Evolutionary conservation across 2,113 vertebrate genomes (phyloP), one percentile per base, ranked within the genome.

Genomic region (Salvator merianae): DNA sequence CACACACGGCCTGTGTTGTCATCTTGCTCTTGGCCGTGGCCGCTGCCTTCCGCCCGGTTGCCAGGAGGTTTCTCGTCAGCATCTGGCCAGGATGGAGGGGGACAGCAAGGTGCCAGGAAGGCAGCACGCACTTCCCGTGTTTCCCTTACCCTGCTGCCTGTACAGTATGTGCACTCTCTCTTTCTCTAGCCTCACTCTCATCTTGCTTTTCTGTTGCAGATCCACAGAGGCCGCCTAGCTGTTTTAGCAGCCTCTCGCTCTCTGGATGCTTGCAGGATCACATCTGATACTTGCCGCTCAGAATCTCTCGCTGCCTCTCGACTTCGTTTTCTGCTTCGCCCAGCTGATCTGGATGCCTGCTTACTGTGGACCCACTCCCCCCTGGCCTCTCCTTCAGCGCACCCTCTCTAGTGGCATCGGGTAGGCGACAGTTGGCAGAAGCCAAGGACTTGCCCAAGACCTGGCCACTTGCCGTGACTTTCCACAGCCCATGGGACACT

Each of bases 351-450:
- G 77, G 77, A 79, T 86, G 78, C 78, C 62, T 75, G 62, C 71
- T 75, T 40, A 9, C 70, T 18, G 47, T 81, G 43, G 83, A 71
- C 4, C 68, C 12, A 12, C 74, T 77, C 40, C n/a, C 9, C 75
- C 20, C 62, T 36, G 74, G 77, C 65, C 40, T 9, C 12, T 40
- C 77, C 79, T 77, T 43, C 22, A 32, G 8, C 71, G 77, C 75
- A 34, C 28, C 47, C 77, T 71, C 77, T 83, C 82, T 50, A n/a
- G 70, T 86, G 81, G 91, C 70, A 84, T 79, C 50, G 76, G 91
- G 90, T 92, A 79, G 59, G 76, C 73, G 4, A 36, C 69, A 24
- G 28, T 38, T 22, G 34, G 43, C 22, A 6, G 38, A 8, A 3
- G 71, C 13, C 2, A 55, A 28, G 36, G 28, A 70, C 28, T 5